Evolutionary conservation across 1,140 invertebrate species (phyloP).

Genomic region (Zeugodacus cucurbitae): DNA sequence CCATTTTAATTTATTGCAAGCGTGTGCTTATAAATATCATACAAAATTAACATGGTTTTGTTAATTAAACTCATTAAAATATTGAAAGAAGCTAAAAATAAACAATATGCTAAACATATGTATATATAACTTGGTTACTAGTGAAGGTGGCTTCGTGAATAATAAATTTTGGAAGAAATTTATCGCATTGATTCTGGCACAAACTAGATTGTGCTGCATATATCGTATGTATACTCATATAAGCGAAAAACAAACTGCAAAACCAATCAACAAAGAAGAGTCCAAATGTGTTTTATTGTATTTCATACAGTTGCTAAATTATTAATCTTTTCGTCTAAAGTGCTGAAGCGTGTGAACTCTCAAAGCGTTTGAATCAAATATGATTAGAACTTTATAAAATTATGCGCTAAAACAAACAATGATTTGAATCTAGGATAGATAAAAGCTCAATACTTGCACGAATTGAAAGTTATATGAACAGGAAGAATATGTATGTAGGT

Average conservation of each 20-base stretch:
- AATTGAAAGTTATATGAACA: not conserved
- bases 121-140: not conserved
- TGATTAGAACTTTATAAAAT: not conserved
- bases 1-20: not conserved
- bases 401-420: not conserved
- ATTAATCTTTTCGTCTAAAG: not conserved
- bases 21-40: not conserved
- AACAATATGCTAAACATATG: not conserved
- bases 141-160: not conserved
- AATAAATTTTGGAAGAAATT: not conserved
- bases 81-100: not conserved
- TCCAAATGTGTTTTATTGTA: not conserved
- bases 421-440: not conserved
- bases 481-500: not conserved
- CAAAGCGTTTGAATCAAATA: not conserved
- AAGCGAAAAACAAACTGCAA: not conserved
- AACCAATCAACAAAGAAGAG: not conserved
- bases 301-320: not conserved
- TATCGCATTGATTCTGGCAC: not conserved
- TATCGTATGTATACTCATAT: not conserved
- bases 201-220: not conserved
- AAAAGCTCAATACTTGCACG: not conserved
- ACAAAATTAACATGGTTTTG: not conserved
- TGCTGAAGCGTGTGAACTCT: not conserved
- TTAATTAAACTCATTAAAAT: not conserved